These are phyloP conservation scores for Chloebia gouldiae DNA, from an alignment of 2,113 vertebrate genomes.

Conservation along the genomic window DNA sequence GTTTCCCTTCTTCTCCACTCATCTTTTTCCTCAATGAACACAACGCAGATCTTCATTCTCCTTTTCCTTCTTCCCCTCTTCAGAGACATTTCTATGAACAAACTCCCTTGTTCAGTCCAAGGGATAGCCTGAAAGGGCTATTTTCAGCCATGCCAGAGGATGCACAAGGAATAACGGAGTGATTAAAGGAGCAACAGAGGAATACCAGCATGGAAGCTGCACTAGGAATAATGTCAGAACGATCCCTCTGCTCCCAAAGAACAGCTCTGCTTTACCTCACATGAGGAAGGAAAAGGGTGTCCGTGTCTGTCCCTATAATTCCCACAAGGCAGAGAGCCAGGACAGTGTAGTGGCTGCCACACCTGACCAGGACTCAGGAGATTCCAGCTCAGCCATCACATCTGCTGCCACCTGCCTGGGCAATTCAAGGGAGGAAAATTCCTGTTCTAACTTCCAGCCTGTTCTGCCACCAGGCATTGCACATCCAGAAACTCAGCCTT, in stretches of 20 bases:
- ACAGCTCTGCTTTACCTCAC: neutral
- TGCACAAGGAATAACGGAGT: fast-evolving
- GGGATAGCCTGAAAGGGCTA: neutral
- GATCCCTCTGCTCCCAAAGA: neutral
- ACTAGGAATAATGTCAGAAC: neutral
- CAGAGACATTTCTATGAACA: neutral
- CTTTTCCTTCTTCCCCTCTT: neutral
- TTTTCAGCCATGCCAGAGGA: neutral
- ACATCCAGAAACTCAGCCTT: neutral
- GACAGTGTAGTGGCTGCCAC: fast-evolving
- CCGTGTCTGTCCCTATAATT: neutral
- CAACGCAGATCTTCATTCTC: neutral
- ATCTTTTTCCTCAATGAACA: neutral
- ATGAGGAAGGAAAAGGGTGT: neutral
- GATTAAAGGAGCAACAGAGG: neutral
- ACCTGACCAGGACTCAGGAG: neutral
- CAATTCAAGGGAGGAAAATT: neutral
- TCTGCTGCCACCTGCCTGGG: neutral
- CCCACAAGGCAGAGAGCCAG: neutral
- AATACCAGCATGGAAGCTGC: neutral
- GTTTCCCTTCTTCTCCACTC: neutral
- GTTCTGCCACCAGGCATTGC: neutral
- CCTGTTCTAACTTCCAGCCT: neutral
- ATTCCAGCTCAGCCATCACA: neutral
- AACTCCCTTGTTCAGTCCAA: neutral